Evolutionary conservation across 1,140 invertebrate species (phyloP).

Genomic region (Drosophila mojavensis): DNA sequence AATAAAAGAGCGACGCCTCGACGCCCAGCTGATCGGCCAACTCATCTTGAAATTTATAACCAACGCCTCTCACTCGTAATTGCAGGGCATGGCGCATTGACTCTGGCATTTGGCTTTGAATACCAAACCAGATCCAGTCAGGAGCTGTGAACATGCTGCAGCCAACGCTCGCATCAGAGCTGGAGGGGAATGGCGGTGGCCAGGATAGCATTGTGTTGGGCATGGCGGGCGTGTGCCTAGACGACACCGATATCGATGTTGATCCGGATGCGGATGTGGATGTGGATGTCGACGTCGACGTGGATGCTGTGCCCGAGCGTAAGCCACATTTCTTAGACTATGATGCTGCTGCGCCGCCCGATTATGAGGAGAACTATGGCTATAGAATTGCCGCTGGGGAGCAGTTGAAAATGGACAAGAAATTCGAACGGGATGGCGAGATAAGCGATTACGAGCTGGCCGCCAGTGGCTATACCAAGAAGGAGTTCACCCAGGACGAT

Average conservation of each 20-base stretch:
- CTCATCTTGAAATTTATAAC: slow-evolving; percentile 40
- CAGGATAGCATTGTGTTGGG: slow-evolving; percentile 26
- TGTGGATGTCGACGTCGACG: slow-evolving; percentile 65
- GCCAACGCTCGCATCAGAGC: slow-evolving; percentile 48
- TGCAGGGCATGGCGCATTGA: slow-evolving; percentile 68
- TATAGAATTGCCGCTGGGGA: slow-evolving; percentile 58
- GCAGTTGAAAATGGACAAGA: slow-evolving; percentile 81
- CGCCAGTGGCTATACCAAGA: slow-evolving; percentile 82
- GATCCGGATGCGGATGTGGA: slow-evolving; percentile 69
- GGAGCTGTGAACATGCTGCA: slow-evolving; percentile 53
- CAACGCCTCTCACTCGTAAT: slow-evolving; percentile 38
- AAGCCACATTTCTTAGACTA: slow-evolving; percentile 87
- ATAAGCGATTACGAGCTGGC: slow-evolving; percentile 82
- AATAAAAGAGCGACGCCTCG: slow-evolving; percentile 18
- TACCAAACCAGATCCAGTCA: slow-evolving; percentile 5
- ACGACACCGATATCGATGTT: slow-evolving; percentile 61
- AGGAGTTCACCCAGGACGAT: slow-evolving; percentile 82
- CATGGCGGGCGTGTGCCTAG: slow-evolving; percentile 29
- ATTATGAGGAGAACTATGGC: slow-evolving; percentile 84
- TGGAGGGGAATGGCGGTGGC: slow-evolving; percentile 14
- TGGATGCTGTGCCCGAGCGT: slow-evolving; percentile 80
- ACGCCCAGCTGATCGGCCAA: slow-evolving; percentile 30
- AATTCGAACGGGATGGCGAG: slow-evolving; percentile 81
- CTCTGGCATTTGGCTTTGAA: slow-evolving; percentile 20
- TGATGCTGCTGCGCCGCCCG: slow-evolving; percentile 85